Conservation (phyloP, 2,888 invertebrate genomes). For the Drosophila leonis region DNA sequence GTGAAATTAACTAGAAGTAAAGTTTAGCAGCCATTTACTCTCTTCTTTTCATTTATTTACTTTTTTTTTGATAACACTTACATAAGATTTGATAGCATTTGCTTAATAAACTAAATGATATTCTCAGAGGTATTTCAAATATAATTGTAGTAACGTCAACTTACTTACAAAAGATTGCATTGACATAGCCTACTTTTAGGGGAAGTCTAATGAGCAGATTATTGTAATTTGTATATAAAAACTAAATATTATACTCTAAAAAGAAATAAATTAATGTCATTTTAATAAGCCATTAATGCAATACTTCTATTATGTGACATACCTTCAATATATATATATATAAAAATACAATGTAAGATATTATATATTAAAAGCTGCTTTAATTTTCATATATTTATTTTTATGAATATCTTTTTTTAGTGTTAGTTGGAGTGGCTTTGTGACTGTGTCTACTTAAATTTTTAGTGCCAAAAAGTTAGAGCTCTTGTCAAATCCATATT, state of each 20-base stretch:
- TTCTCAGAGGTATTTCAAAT: background rate
- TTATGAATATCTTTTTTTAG: background rate
- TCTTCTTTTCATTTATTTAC: too few species aligned
- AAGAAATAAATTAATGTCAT: background rate
- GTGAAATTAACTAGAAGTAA: too few species aligned
- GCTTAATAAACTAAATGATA: background rate
- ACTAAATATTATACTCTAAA: background rate
- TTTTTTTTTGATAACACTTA: background rate
- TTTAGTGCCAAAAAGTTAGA: conserved; percentile 5
- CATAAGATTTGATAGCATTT: background rate
- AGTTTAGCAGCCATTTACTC: too few species aligned
- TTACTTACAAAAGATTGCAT: background rate
- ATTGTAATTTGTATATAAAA: background rate
- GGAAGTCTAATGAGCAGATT: background rate
- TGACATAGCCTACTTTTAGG: background rate
- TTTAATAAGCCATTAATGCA: background rate
- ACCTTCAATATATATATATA: too few species aligned
- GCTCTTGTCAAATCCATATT: conserved; percentile 7
- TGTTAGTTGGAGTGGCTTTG: background rate
- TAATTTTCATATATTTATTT: background rate
- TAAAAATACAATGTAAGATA: background rate
- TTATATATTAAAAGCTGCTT: background rate
- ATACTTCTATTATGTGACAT: background rate
- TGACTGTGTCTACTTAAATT: background rate
- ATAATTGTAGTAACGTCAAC: background rate